Evolutionary conservation across 2,113 vertebrate genomes (phyloP), one percentile per base, ranked within the genome.

Genomic region (Ctenodactylus gundi): DNA sequence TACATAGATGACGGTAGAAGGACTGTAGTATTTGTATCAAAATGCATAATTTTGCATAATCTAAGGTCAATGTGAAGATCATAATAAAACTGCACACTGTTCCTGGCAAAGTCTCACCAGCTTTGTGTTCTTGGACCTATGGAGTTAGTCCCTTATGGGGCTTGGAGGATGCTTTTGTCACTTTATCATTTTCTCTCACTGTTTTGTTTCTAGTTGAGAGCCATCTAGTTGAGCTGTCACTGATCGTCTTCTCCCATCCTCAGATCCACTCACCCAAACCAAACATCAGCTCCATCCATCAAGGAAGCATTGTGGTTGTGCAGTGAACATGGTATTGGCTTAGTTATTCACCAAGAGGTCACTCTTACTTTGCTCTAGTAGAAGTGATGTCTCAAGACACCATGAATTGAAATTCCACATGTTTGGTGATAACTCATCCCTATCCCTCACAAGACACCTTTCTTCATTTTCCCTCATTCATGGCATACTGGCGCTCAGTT

Each of bases 341-440:
- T 85, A 84, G 55, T 92, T 96, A 95, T 89, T 83, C 85, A 92
- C 91, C 95, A 97, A 94, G 94, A 96, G 97, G 97, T 97, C 96
- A 93, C 97, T 97, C 95, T 97, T 90, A 93, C 94, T 98, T 98
- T 97, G 94, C 73, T 98, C 88, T 53, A 27, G 92, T 96, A 94
- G 88, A 98, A 96, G 80, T 85, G 87, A 93, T 0, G 31, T 96
- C 76, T 97, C 92, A 94, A 97, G 97, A 96, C 91, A 90, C 57
- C 93, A 91, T 97, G 98, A 97, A 98, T 97, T 98, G 97, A 97
- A 97, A 92, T 97, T 98, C 98, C 94, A 94, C 97, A 96, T 97
- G 96, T 97, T 98, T 97, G 91, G 92, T 96, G 53, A 88, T 92
- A 78, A 91, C 55, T 25, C 31, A 17, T 6, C 7, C 64, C 55